A percentile compares a stretch with the other conserved stretches of the same genome.
phyloP scores from a whole-genome alignment of 2,113 vertebrate species.

The Myiagra hebetior region DNA sequence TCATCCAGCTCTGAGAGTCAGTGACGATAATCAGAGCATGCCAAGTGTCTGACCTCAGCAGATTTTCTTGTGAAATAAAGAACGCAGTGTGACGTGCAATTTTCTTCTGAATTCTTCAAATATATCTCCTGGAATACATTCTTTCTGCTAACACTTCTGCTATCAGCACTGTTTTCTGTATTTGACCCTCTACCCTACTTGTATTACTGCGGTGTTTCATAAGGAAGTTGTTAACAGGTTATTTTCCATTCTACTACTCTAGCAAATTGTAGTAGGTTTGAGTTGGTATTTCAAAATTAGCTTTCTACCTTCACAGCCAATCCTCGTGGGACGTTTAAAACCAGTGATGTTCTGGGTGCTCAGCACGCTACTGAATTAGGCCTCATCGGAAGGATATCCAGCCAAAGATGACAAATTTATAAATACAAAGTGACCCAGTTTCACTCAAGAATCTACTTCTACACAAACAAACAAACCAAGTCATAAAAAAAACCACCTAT shows the following conservation, averaged over 20 bases:
- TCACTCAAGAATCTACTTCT: background rate
- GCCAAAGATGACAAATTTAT: background rate
- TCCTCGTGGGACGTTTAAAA: fast-evolving
- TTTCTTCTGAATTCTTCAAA: background rate
- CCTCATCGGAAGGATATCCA: background rate
- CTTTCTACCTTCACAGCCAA: background rate
- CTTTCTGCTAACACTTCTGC: background rate
- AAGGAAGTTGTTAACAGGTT: background rate
- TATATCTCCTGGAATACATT: background rate
- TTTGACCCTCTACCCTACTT: background rate
- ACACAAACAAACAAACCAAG: background rate
- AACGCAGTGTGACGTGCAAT: background rate
- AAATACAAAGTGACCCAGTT: background rate
- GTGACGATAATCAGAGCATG: background rate
- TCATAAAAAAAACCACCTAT: background rate
- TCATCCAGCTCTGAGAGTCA: background rate
- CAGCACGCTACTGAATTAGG: background rate
- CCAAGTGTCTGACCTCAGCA: background rate
- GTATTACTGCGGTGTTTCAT: background rate
- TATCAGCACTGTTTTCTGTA: background rate
- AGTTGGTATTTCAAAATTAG: background rate
- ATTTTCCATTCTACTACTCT: background rate
- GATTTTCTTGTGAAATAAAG: background rate
- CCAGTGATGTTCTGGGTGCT: background rate
- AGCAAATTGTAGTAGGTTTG: background rate